Conservation (phyloP, 2,888 invertebrate species). For the Syrista parreyssii region DNA sequence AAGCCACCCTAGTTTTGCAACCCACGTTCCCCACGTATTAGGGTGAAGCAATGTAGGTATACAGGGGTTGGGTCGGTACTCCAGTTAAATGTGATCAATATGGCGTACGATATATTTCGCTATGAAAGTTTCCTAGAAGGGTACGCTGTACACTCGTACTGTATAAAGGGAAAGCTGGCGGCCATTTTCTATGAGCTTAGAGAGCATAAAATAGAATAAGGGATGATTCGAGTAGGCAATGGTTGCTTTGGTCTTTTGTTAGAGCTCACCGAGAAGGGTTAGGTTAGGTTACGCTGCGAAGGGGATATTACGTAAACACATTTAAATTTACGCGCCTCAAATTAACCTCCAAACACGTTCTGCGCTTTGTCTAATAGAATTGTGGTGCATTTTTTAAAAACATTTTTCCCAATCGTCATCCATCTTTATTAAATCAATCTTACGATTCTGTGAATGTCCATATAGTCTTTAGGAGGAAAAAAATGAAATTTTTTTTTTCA, state of each 20-base stretch:
- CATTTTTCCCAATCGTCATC: neutral
- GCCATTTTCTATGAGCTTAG: neutral
- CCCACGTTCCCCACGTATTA: neutral
- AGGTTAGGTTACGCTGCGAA: neutral
- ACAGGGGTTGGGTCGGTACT: conserved; percentile 2
- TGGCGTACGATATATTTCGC: conserved; percentile 6
- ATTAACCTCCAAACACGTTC: neutral
- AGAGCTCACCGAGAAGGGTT: neutral
- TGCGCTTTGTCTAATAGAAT: neutral
- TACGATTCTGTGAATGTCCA: neutral
- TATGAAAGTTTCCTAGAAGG: neutral
- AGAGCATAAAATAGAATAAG: neutral
- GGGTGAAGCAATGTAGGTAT: neutral
- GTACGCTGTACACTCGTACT: neutral
- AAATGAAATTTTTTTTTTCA: too few relatives aligned
- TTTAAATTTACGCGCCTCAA: neutral
- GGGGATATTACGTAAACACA: neutral
- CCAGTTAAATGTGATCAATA: conserved; percentile 36
- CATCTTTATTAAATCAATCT: neutral
- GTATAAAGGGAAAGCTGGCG: neutral
- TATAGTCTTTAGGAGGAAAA: neutral
- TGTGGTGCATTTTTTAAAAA: neutral
- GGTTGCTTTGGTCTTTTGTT: neutral
- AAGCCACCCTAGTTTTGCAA: neutral
- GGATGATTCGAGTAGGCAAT: neutral